Conservation (phyloP, 2,888 invertebrate genomes). For the Callinectes sapidus region DNA sequence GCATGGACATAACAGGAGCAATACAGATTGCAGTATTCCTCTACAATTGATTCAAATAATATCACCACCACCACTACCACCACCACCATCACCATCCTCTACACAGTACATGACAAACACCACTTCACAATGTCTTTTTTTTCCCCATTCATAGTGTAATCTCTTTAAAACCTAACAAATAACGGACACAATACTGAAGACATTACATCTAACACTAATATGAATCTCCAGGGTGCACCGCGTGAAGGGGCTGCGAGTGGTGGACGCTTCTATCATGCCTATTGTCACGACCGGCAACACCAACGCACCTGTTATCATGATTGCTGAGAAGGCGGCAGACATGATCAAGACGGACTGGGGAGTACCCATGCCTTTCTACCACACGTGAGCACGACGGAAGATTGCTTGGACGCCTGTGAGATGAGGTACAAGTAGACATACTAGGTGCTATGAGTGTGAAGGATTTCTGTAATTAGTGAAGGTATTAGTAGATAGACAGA, state of each 20-base stretch:
- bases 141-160: no score
- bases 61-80: neutral
- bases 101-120: no score
- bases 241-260: slow-evolving; percentile 43
- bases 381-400: neutral
- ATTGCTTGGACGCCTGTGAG: neutral
- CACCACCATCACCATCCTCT: neutral
- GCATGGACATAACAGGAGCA: no score
- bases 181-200: neutral
- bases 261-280: slow-evolving; percentile 57
- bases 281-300: slow-evolving; percentile 66
- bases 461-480: no score
- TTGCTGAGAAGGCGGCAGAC: slow-evolving; percentile 72
- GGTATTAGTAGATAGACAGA: neutral
- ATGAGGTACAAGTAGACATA: neutral
- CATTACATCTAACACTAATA: neutral
- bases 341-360: slow-evolving; percentile 66
- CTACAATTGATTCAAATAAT: neutral
- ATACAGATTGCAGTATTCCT: neutral
- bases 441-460: neutral
- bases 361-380: neutral
- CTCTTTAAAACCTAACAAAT: neutral
- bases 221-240: slow-evolving; percentile 34
- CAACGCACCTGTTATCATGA: slow-evolving; percentile 71
- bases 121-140: no score